Evolutionary conservation across 2,888 invertebrate genomes (phyloP).

Genomic region (Tinea pellionella): DNA sequence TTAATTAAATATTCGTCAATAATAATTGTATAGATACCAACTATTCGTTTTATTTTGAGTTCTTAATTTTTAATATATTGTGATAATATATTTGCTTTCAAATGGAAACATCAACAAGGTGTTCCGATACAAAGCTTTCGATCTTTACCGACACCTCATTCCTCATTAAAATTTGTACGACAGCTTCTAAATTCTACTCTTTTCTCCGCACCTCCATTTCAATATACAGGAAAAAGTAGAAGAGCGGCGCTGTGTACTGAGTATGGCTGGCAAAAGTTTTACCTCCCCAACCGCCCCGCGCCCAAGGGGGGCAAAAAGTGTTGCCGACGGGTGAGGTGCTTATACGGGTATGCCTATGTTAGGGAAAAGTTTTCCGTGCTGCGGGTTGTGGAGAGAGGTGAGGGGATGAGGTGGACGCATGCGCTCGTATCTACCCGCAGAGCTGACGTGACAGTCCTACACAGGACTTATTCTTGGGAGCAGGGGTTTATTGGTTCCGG

Average conservation of each 20-base stretch:
- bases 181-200: slow-evolving; percentile 68
- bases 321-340: slow-evolving; percentile 61
- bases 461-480: slow-evolving; percentile 39
- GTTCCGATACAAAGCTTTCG: slow-evolving; percentile 3
- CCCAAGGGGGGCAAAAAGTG: slow-evolving; percentile 62
- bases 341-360: slow-evolving; percentile 63
- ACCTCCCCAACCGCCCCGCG: slow-evolving; percentile 42
- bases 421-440: slow-evolving; percentile 45
- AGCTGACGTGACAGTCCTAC: slow-evolving; percentile 55
- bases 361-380: slow-evolving; percentile 69
- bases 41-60: too few species aligned
- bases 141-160: slow-evolving; percentile 34
- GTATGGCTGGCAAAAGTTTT: slow-evolving; percentile 66
- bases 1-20: slow-evolving; percentile 18
- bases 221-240: slow-evolving; percentile 70
- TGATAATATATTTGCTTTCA: not conserved
- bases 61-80: not conserved
- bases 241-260: slow-evolving; percentile 64
- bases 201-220: slow-evolving; percentile 69
- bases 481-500: slow-evolving; percentile 24
- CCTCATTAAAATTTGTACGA: slow-evolving; percentile 69
- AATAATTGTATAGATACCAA: too few species aligned
- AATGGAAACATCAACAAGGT: not conserved
- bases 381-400: slow-evolving; percentile 48
- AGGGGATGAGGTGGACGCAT: slow-evolving; percentile 44